phyloP scores from a whole-genome alignment of 53 echinoderm and acorn worm species.

The Crossaster papposus region DNA sequence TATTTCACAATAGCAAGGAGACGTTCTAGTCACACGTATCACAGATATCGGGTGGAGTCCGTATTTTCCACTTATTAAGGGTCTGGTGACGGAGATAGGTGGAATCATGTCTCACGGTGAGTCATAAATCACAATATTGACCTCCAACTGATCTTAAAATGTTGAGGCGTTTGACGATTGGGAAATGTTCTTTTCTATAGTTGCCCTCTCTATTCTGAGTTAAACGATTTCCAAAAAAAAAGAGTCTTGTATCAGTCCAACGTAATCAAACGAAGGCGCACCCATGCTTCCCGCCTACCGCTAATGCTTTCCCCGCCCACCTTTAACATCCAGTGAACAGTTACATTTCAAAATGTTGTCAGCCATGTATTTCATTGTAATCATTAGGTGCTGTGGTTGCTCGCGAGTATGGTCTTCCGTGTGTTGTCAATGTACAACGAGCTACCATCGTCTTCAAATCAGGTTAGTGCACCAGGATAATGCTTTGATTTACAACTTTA shows the following conservation, averaged over 20 bases:
- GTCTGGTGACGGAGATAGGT: conserved; percentile 72
- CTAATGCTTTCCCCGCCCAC: too few species aligned
- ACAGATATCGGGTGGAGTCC: conserved; percentile 78
- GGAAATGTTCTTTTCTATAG: background rate
- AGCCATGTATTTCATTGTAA: background rate
- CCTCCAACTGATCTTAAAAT: background rate
- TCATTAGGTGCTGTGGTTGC: conserved; percentile 75
- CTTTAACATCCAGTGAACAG: too few species aligned
- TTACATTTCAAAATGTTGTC: background rate
- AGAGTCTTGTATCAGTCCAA: too few species aligned
- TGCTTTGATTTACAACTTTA: background rate
- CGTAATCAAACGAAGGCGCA: too few species aligned
- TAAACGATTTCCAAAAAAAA: too few species aligned
- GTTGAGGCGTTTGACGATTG: background rate
- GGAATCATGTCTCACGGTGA: conserved; percentile 73
- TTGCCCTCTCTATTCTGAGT: too few species aligned
- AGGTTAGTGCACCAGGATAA: conserved; percentile 38
- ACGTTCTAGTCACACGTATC: conserved; percentile 65
- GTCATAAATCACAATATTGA: background rate
- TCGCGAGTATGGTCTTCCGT: conserved; percentile 74
- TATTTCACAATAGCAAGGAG: conserved; percentile 45
- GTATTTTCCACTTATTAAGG: conserved; percentile 71
- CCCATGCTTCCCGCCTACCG: too few species aligned
- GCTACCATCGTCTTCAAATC: conserved; percentile 69
- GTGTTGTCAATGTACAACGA: conserved; percentile 71